A percentile compares a stretch with the other conserved stretches of the same genome.
Evolutionary conservation across 1,140 invertebrate species (phyloP).

Genomic region (Aphidius ervi): DNA sequence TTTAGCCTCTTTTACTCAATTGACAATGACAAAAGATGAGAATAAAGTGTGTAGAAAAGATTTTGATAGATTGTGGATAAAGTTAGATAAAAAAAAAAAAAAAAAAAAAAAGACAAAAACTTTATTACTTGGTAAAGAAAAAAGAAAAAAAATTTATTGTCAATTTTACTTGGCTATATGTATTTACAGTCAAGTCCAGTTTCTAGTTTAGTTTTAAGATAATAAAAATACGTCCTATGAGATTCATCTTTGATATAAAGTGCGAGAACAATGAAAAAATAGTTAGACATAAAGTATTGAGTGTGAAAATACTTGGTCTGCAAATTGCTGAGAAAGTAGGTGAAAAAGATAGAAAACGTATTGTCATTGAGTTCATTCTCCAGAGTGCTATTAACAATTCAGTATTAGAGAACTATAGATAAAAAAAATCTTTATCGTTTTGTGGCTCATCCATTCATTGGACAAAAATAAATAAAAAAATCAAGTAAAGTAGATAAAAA

Average conservation of each 20-base stretch:
- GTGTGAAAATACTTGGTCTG: no score
- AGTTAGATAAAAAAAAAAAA: no score
- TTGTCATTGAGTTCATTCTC: conserved; percentile 12
- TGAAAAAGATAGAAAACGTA: conserved; percentile 10
- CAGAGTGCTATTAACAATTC: conserved; percentile 11
- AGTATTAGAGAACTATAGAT: conserved; percentile 12
- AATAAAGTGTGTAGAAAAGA: no score
- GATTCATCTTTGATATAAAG: conserved; percentile 4
- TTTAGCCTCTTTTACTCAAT: no score
- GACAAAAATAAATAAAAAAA: background rate
- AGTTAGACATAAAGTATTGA: no score
- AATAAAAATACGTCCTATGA: conserved; percentile 8
- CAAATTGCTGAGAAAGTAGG: conserved; percentile 3
- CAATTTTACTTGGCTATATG: no score
- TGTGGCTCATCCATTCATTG: conserved; percentile 3
- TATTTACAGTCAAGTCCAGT: background rate
- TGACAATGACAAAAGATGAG: no score
- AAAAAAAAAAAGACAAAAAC: no score
- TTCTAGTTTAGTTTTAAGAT: background rate
- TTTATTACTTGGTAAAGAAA: no score
- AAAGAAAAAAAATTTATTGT: no score
- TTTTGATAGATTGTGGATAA: no score
- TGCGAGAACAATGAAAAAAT: conserved; percentile 7
- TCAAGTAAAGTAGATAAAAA: no score
- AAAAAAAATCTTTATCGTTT: conserved; percentile 6